Evolutionary conservation across 2,888 invertebrate species (phyloP).

Genomic region (Ornithoptera priamus): DNA sequence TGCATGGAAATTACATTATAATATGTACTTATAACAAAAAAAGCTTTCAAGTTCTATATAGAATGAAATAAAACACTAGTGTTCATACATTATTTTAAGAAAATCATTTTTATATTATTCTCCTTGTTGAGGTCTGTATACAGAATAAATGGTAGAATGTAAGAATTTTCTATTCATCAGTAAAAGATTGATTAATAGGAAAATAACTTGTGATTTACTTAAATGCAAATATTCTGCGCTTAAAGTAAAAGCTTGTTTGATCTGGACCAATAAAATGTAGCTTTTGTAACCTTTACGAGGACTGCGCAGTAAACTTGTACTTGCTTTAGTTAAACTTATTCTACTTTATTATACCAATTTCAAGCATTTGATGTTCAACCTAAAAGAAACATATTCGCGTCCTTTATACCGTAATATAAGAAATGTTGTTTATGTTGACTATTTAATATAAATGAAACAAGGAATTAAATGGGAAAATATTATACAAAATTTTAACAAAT

Average conservation of each 20-base stretch:
- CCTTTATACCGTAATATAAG: neutral
- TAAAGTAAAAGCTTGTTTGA: neutral
- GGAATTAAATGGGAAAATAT: no score
- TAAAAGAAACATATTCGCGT: neutral
- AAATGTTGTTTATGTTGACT: neutral
- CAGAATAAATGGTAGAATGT: no score
- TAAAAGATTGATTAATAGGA: neutral
- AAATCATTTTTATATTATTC: no score
- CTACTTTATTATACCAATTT: neutral
- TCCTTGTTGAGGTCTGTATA: no score
- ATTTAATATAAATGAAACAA: no score
- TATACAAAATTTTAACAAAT: no score
- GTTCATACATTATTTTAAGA: no score
- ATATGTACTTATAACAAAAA: no score
- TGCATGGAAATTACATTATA: neutral
- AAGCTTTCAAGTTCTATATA: no score
- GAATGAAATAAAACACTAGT: no score
- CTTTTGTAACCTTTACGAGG: constrained; percentile 2
- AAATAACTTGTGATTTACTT: neutral
- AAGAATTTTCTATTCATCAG: neutral
- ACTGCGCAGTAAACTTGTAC: neutral
- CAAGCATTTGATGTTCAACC: neutral
- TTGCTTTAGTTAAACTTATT: neutral
- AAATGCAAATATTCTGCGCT: neutral
- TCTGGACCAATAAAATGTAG: neutral